Evolutionary conservation across 2,113 vertebrate species (phyloP).

Genomic region (Gracilinanus agilis): DNA sequence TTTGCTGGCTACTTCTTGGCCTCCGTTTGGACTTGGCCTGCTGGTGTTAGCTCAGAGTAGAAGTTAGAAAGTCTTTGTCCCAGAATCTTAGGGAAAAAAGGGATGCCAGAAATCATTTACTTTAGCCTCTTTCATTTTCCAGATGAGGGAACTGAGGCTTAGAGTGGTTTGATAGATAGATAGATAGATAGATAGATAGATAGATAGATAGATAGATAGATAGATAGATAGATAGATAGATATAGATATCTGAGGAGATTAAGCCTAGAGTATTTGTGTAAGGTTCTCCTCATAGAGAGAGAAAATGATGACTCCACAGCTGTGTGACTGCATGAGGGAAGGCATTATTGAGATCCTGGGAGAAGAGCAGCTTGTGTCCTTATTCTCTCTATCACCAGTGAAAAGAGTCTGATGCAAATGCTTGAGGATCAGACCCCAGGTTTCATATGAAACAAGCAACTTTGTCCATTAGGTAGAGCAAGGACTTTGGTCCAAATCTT

Average conservation of each 20-base stretch:
- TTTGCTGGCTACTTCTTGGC: not conserved
- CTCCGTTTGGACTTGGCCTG: not conserved
- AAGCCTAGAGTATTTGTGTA: not conserved
- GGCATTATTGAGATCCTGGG: not conserved
- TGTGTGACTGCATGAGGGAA: not conserved
- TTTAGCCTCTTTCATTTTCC: not conserved
- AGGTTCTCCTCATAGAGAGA: not conserved
- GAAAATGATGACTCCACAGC: not conserved
- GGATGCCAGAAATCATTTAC: not conserved
- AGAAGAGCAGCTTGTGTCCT: not conserved
- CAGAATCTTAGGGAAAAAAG: not conserved
- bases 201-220: too few species aligned
- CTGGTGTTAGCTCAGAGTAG: not conserved
- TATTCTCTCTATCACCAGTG: not conserved
- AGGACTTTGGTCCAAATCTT: not conserved
- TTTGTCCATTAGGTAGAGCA: not conserved
- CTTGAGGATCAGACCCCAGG: not conserved
- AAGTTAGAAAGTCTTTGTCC: not conserved
- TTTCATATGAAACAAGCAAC: not conserved
- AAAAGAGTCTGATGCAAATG: not conserved
- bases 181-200: too few species aligned
- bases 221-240: too few species aligned
- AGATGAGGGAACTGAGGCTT: not conserved
- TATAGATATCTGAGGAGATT: not conserved
- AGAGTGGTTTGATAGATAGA: not conserved